These are phyloP conservation scores for Tetraneura akinire DNA, from an alignment of 1,140 invertebrate species.

Conservation along the genomic window DNA sequence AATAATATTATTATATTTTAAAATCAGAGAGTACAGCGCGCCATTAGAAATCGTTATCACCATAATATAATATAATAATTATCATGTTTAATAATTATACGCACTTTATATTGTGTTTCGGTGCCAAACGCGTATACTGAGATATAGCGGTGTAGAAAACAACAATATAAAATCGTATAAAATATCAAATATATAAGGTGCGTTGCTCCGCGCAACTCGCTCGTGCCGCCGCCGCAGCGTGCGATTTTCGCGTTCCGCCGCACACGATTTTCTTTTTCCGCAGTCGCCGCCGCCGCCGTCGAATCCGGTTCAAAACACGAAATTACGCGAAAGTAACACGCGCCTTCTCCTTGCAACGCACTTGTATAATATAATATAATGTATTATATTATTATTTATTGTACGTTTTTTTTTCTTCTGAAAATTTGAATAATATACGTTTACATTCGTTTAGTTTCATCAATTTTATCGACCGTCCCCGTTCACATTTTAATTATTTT, in stretches of 20 bases:
- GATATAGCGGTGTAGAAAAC: background rate
- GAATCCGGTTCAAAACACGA: background rate
- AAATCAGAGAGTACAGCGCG: background rate
- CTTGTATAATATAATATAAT: background rate
- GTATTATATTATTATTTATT: background rate
- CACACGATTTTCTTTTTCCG: background rate
- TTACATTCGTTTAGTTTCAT: too few relatives aligned
- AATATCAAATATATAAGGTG: background rate
- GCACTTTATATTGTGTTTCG: too few relatives aligned
- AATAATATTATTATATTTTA: too few relatives aligned
- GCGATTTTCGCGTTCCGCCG: background rate
- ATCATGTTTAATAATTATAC: too few relatives aligned
- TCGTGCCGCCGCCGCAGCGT: background rate
- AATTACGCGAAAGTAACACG: background rate
- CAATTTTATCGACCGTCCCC: background rate
- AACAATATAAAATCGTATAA: background rate
- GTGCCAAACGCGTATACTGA: too few relatives aligned
- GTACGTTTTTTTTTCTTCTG: too few relatives aligned
- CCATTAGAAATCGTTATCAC: constrained; percentile 6
- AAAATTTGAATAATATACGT: too few relatives aligned
- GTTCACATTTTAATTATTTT: too few relatives aligned
- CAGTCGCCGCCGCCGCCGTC: background rate
- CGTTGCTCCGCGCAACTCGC: background rate
- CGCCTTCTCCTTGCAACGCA: too few relatives aligned
- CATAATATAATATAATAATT: background rate